Base-by-base conservation (phyloP, 2,113 vertebrate genomes). In the Toxotes chatareus region DNA sequence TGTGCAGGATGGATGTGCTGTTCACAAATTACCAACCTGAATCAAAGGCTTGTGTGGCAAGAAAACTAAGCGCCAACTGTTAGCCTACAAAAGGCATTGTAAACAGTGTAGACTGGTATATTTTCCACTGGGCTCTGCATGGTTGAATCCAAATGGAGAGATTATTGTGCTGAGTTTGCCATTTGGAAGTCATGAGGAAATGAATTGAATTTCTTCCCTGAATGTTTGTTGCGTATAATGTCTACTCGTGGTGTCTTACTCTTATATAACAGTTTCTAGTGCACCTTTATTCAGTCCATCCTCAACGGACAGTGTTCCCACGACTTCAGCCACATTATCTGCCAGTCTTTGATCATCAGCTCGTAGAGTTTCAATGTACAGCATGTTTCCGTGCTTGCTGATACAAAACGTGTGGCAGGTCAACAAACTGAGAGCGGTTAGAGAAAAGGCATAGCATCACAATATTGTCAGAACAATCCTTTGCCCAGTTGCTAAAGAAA, bases 41-140 rank as follows among this genome's bases (percentile, higher is more conserved):
- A 85, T 74, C 56, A 27, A 84, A 81, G 64, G 83, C 56, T 82
- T 79, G 74, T 82, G 4, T 9, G 1, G 69, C 73, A 79, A 59
- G 66, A 70, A 70, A 76, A 89, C 88, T 88, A 91, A 49, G 82
- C 23, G 1, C 1, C 34, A 56, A 68, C 60, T 87, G 86, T 91
- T 85, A 27, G 23, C 7, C 73, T 34, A 60, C 57, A 7, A 60
- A 27, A 14, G 2, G n/a, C 70, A 38, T n/a, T 14, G 49, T 76
- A 60, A 84, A 89, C 71, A 86, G 66, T 55, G 42, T 56, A 42
- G 21, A 66, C 21, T 38, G 56, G 32, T 69, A 49, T 27, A 68
- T 74, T 76, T 80, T 67, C 69, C 47, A 71, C 61, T 31, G n/a
- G 61, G 32, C 65, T 73, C 57, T 19, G 67, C 62, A 23, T 70